Conservation (phyloP, 2,797 vertebrate species). For the Darevskia mixta region DNA sequence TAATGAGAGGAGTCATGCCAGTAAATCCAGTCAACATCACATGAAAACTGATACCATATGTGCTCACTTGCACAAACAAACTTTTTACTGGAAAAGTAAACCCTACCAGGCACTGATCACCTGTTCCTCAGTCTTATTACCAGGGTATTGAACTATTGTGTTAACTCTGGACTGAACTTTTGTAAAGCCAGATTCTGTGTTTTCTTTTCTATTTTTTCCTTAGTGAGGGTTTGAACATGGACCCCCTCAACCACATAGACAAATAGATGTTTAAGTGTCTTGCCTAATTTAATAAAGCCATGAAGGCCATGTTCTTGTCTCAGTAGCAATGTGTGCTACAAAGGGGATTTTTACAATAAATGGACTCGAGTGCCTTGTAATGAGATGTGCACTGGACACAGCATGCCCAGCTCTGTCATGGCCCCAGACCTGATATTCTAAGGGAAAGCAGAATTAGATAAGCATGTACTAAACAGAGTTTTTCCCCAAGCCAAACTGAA, state of each 20-base stretch:
- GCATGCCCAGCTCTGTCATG: not conserved
- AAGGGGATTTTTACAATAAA: constrained; percentile 48
- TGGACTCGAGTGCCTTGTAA: constrained; percentile 40
- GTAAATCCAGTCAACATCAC: constrained; percentile 52
- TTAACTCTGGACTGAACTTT: not conserved
- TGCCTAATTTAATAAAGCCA: not conserved
- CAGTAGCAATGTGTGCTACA: constrained; percentile 32
- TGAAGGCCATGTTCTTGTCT: constrained; percentile 17
- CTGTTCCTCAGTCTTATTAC: not conserved
- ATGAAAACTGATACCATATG: constrained; percentile 51
- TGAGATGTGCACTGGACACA: constrained; percentile 35
- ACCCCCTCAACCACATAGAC: not conserved
- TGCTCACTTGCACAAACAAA: constrained; percentile 44
- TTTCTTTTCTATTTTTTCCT: constrained; percentile 35
- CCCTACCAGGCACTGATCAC: constrained; percentile 6
- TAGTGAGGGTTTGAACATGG: constrained; percentile 22
- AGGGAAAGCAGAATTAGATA: constrained; percentile 48
- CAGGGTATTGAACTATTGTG: not conserved
- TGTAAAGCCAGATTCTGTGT: not conserved
- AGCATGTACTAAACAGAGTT: constrained; percentile 36
- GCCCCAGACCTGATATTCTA: not conserved
- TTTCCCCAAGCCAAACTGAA: constrained; percentile 37
- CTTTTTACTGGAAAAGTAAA: not conserved
- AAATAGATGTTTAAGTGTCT: not conserved
- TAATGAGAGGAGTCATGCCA: constrained; percentile 41